These are phyloP conservation scores for Oligia latruncula DNA, from an alignment of 2,888 invertebrate species.

Conservation along the genomic window DNA sequence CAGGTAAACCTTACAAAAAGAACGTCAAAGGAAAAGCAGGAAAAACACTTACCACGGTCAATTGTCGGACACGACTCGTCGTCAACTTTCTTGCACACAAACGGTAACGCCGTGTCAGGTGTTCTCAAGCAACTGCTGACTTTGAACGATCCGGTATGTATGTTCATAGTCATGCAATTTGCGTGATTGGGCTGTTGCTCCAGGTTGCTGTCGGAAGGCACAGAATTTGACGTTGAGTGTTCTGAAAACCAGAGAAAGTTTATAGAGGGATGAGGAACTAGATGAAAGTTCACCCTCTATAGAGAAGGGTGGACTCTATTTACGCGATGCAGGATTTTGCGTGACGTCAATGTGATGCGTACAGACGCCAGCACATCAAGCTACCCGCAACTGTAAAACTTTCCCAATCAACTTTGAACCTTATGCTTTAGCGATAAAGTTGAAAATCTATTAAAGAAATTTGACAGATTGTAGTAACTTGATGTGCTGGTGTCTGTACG, in stretches of 20 bases:
- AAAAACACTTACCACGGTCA: slow-evolving; percentile 59
- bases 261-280: too few species aligned
- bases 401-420: too few species aligned
- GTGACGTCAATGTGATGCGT: too few species aligned
- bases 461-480: too few species aligned
- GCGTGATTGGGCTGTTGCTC: not conserved
- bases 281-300: too few species aligned
- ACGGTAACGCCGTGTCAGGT: slow-evolving; percentile 35
- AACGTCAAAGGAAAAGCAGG: not conserved
- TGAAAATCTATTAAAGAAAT: too few species aligned
- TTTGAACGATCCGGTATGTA: slow-evolving; percentile 46
- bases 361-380: too few species aligned
- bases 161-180: slow-evolving; percentile 56
- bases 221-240: slow-evolving; percentile 45
- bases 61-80: slow-evolving; percentile 66
- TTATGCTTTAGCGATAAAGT: too few species aligned
- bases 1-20: not conserved
- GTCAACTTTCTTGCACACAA: slow-evolving; percentile 67
- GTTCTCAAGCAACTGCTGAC: slow-evolving; percentile 30
- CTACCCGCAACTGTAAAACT: too few species aligned
- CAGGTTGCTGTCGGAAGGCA: not conserved
- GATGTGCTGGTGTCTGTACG: too few species aligned
- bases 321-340: too few species aligned
- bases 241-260: slow-evolving; percentile 31
- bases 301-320: too few species aligned